Percentiles rank a stretch among this genome's conserved stretches.
Conservation (phyloP, 2,113 vertebrate genomes). For the Callopanchax toddi region DNA sequence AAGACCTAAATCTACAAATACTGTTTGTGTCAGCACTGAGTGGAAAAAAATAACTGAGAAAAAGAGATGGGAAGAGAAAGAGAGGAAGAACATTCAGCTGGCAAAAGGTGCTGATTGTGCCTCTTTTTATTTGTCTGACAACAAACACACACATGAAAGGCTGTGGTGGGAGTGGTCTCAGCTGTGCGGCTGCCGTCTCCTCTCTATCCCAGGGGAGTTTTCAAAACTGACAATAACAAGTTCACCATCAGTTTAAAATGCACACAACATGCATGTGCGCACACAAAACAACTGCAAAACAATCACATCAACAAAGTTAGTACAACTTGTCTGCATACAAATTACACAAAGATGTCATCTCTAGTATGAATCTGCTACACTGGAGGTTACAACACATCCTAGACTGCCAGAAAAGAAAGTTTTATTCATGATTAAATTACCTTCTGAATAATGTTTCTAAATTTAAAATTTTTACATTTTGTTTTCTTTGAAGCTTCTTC, state of each 20-base stretch:
- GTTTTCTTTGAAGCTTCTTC: too few species aligned
- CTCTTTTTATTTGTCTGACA: conserved; percentile 49
- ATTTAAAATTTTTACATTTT: too few species aligned
- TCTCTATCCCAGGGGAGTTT: conserved; percentile 53
- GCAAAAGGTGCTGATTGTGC: conserved; percentile 35
- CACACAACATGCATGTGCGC: not conserved
- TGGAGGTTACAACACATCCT: not conserved
- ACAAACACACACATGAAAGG: conserved; percentile 22
- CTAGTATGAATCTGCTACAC: not conserved
- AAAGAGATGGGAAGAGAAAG: too few species aligned
- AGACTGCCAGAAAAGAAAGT: too few species aligned
- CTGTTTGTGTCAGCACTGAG: not conserved
- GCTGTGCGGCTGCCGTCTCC: conserved; percentile 62
- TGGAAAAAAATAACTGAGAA: conserved; percentile 5
- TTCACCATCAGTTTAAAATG: conserved; percentile 53
- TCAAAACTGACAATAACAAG: conserved; percentile 68
- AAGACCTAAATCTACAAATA: conserved; percentile 18
- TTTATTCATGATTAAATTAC: too few species aligned
- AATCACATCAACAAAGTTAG: conserved; percentile 32
- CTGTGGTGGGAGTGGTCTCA: conserved; percentile 62
- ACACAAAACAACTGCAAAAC: conserved; percentile 34
- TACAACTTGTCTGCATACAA: conserved; percentile 11
- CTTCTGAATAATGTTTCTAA: too few species aligned
- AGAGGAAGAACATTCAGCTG: conserved; percentile 23
- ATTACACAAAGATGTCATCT: conserved; percentile 1